Base-by-base conservation (phyloP, 2,888 invertebrate species). In the Papilio gigon region DNA sequence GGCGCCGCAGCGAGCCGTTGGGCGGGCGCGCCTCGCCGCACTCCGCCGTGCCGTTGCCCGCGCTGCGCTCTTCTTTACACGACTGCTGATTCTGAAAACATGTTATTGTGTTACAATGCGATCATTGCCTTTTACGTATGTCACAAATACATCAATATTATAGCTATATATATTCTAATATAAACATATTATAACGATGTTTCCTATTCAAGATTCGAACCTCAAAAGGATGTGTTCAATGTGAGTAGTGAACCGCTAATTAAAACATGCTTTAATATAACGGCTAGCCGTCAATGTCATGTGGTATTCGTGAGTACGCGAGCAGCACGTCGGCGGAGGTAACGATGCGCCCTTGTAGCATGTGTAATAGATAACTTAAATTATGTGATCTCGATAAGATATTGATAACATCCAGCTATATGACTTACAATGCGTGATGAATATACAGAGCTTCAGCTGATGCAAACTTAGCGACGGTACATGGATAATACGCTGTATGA, bases 1-100 rank as follows among this genome's bases (percentile, higher is more conserved):
- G 79, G 69, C 84, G 80, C 61, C 35, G 81, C 81, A 78, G 84
- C 76, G 86, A 78, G 73, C 88, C 89, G 81, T 88, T 88, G 77
- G 82, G 75, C 61, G 80, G 84, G 11, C 81, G 77, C 62, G 80
- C 37, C 60, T 83, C 86, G 35, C 53, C 66, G 61, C 66, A 42
- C 65, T 68, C 68, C n/a, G 71, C 65, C 50, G 67, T 69, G 9
- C 74, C 75, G 65, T 70, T 72, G 44, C 72, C 73, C 61, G 75
- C 76, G 56, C 75, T 71, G 9, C 67, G 40, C 33, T 70, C 67
- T 64, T 70, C 70, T 50, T 71, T 68, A 47, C 60, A 66, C 42
- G 59, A 62, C 68, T 70, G 70, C 50, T 72, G 71, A 59, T 65
- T 72, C 65, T 72, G 59, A n/a, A n/a, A 11, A 33, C 44, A 22